Percentiles rank a stretch among this genome's conserved stretches.
These are phyloP conservation scores for Merluccius polli DNA, from an alignment of 2,797 vertebrate species.

Conservation along the genomic window DNA sequence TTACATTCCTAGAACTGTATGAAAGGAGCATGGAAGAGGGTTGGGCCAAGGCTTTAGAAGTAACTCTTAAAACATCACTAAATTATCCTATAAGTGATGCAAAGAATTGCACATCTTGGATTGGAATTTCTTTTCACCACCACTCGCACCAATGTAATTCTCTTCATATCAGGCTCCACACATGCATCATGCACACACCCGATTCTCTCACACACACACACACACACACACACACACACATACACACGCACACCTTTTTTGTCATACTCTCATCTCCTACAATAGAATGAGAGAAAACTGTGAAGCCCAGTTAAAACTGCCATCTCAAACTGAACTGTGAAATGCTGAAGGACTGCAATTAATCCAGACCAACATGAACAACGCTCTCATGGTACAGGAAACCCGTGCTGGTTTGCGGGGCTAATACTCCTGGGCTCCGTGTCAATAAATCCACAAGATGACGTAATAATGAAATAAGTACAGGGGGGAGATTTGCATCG, in stretches of 20 bases:
- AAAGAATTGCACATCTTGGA: background rate
- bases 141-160: background rate
- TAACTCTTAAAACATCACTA: background rate
- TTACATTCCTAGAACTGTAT: background rate
- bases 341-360: background rate
- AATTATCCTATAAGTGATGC: background rate
- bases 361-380: background rate
- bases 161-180: background rate
- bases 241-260: background rate
- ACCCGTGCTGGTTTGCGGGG: slow-evolving; percentile 33
- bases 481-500: slow-evolving; percentile 44
- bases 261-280: background rate
- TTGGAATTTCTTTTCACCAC: background rate
- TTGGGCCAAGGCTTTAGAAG: background rate
- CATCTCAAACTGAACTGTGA: background rate
- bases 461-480: slow-evolving; percentile 57
- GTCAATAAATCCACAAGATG: slow-evolving; percentile 57
- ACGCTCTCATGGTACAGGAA: slow-evolving; percentile 17
- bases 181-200: background rate
- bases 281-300: background rate
- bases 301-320: background rate
- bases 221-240: background rate
- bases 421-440: slow-evolving; percentile 46
- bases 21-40: background rate
- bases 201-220: background rate